Evolutionary conservation across 2,113 vertebrate genomes (phyloP), one percentile per base, ranked within the genome.

Genomic region (Equus przewalskii): DNA sequence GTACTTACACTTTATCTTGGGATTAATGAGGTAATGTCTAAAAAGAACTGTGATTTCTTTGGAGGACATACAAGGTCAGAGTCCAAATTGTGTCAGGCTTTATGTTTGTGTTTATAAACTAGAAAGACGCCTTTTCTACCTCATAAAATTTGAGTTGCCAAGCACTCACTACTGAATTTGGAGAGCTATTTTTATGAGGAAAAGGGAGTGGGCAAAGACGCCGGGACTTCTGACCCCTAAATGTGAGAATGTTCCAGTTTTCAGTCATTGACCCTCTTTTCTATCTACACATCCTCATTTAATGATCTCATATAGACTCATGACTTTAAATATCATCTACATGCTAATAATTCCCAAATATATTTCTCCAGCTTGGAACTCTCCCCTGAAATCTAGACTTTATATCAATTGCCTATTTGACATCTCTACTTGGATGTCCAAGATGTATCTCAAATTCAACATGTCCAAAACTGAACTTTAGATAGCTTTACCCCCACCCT

Each of bases 21-120:
- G 49, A 94, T 94, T 94, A 89, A 94, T 97, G 97, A 98, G 51
- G 73, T 96, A 98, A 97, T 96, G 94, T 93, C 97, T 97, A 91
- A 94, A 91, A 83, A 89, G 86, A 96, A 92, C 30, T 72, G 49
- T 65, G 79, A 96, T 95, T 90, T 96, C 65, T 91, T 81, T 92
- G 54, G 79, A 90, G 56, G 22, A 95, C 65, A 88, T 86, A 64
- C 33, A 95, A 97, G 73, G 88, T 96, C 94, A 93, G 64, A 75
- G 44, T 94, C 56, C 22, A 94, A 70, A 89, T 81, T 41, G 18
- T 94, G 56, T 56, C 72, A 72, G 24, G 28, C 84, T 3, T 76
- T 87, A 58, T 18, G 15, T 76, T 91, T 51, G 3, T 96, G 22
- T 64, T 94, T 96, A 65, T 58, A 78, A 94, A 93, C 28, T 89